Base-by-base conservation (phyloP, 2,113 vertebrate species). In the Oceanites oceanicus region DNA sequence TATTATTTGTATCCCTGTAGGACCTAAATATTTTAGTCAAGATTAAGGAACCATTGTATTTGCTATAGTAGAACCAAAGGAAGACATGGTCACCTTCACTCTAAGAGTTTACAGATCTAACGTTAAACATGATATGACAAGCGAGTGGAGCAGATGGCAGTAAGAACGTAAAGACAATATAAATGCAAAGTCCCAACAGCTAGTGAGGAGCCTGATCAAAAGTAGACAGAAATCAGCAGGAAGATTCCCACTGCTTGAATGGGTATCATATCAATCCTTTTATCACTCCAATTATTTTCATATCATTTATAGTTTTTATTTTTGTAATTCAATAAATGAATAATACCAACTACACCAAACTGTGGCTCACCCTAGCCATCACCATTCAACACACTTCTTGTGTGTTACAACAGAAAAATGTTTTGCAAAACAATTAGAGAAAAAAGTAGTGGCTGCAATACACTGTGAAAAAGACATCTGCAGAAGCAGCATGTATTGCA, bases 331-430 rank as follows among this genome's bases (percentile, higher is more conserved):
- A 55, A 6, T 66, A 77, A 77, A 71, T 56, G 1, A 68, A 32
- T 63, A 91, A 61, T 4, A 86, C 3, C 36, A 66, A 13, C 36
- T 45, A 42, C 62, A 67, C 5, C n/a, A 79, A 90, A 80, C 36
- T 38, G 44, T 45, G 25, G 26, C 26, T 83, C 53, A 45, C 14
- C 11, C 26, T 21, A 49, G 44, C 21, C 13, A 72, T 56, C 0
- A 0, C 20, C 40, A 36, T 30, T 68, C 3, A 3, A 50, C 47
- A 42, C 5, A 13, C 2, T 77, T 50, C 68, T 38, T 13, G 4
- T 14, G 9, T 52, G 32, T 81, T 52, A 65, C 40, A 85, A 63
- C 17, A 79, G 34, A 40, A 76, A 72, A 86, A 42, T 16, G 2
- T 22, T 65, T 61, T 44, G 10, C 9, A 42, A 68, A 93, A 47